Evolutionary conservation across 2,113 vertebrate species (phyloP).

Genomic region (Mus musculus): GRCm39 chr5:17333001-17333500

Average conservation of each 20-base stretch:
- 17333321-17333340: background rate
- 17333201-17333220: background rate
- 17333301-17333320: background rate
- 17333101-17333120: background rate
- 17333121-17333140: background rate
- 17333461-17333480: background rate
- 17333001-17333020: no score
- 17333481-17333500: background rate
- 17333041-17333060: no score
- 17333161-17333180: background rate
- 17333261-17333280: background rate
- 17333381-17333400: background rate
- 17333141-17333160: background rate
- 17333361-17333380: background rate
- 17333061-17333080: no score
- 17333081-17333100: no score
- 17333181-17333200: background rate
- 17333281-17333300: background rate
- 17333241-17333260: background rate
- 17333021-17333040: no score
- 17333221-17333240: background rate
- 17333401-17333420: background rate
- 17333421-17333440: background rate
- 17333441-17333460: background rate
- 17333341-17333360: background rate